These are phyloP conservation scores for Uloborus diversus DNA, from an alignment of 1,140 invertebrate species.

Conservation along the genomic window DNA sequence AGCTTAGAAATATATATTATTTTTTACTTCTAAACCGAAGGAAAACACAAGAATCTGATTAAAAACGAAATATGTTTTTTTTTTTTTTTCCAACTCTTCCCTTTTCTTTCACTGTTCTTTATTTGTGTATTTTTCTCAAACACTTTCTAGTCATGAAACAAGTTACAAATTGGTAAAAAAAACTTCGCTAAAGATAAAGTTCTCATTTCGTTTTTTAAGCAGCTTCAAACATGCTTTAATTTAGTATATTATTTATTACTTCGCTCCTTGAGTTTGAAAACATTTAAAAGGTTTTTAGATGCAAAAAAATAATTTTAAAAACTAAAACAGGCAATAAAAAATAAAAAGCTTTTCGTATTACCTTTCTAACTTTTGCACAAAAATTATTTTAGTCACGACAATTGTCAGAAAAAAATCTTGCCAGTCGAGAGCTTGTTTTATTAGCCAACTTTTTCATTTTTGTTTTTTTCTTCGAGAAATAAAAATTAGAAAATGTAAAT, in stretches of 20 bases:
- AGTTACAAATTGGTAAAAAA: constrained; percentile 40
- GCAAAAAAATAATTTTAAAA: constrained; percentile 1
- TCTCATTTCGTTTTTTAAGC: constrained; percentile 29
- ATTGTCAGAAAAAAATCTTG: constrained; percentile 17
- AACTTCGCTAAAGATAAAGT: constrained; percentile 25
- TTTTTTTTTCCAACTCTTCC: neutral
- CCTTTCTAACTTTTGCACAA: constrained; percentile 19
- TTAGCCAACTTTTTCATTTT: neutral
- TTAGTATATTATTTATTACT: constrained; percentile 39
- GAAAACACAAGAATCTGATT: constrained; percentile 48
- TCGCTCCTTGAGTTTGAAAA: neutral
- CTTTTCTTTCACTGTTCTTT: no score
- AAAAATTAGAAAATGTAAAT: constrained; percentile 26
- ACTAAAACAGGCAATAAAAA: neutral
- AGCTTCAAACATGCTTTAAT: constrained; percentile 35
- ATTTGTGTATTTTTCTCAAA: constrained; percentile 35
- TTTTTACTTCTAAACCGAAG: constrained; percentile 22
- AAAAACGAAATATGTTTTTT: constrained; percentile 44
- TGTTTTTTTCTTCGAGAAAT: neutral
- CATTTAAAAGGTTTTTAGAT: neutral
- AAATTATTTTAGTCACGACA: constrained; percentile 43
- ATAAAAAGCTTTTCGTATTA: neutral
- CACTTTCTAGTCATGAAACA: constrained; percentile 11
- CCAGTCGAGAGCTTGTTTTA: neutral
- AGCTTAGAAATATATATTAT: constrained; percentile 33